These are phyloP conservation scores for Stigmatopora argus DNA, from an alignment of 2,113 vertebrate genomes.

Conservation along the genomic window DNA sequence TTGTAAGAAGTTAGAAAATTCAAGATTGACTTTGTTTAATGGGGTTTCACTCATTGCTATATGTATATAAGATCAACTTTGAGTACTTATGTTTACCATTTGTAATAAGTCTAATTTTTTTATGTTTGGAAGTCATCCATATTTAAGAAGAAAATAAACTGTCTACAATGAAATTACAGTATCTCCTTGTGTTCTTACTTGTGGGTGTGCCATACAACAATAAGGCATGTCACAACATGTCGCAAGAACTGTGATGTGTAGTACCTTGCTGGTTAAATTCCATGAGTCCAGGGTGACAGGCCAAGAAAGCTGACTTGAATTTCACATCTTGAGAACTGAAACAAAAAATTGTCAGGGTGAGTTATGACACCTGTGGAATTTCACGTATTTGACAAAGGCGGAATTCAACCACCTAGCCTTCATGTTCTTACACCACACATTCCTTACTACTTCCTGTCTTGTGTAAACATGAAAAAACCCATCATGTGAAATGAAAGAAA, in stretches of 20 bases:
- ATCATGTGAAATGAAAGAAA: too few species aligned
- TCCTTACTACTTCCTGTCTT: constrained; percentile 11
- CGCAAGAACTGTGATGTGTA: constrained; percentile 45
- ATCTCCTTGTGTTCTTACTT: constrained; percentile 45
- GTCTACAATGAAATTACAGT: constrained; percentile 68
- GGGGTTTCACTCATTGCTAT: constrained; percentile 93
- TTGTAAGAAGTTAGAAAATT: constrained; percentile 87
- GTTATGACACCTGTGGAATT: background rate
- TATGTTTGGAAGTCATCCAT: constrained; percentile 88
- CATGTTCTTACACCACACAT: constrained; percentile 9
- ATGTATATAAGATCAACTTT: constrained; percentile 95
- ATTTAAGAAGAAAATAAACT: constrained; percentile 93
- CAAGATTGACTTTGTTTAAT: constrained; percentile 85
- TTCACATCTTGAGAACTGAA: background rate
- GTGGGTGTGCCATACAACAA: constrained; percentile 54
- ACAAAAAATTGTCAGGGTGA: background rate
- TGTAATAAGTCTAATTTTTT: constrained; percentile 96
- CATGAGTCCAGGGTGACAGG: constrained; percentile 50
- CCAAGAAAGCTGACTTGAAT: background rate
- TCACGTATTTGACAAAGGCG: background rate
- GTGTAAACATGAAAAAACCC: constrained; percentile 10
- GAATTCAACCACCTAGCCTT: background rate
- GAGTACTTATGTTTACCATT: constrained; percentile 97
- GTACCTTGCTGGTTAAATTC: constrained; percentile 59
- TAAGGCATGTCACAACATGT: constrained; percentile 68